Evolutionary conservation across 2,113 vertebrate genomes (phyloP), one percentile per base, ranked within the genome.

Genomic region (Edolisoma coerulescens): DNA sequence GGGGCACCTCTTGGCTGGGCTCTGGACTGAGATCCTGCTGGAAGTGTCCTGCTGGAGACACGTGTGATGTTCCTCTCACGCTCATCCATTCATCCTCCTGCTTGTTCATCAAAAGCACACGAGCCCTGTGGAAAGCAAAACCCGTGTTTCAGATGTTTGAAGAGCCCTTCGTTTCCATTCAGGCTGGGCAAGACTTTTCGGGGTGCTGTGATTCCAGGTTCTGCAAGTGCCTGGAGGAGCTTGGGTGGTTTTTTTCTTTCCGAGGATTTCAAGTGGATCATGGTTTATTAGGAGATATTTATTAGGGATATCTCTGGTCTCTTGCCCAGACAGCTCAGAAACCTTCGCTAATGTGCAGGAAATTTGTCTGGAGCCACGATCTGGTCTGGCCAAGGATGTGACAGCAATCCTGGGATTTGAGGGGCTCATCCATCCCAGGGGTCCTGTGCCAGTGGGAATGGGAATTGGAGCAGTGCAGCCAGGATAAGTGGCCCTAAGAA

Each of bases 41-140:
- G 61, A 65, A 82, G 59, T 52, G 67, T 87, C 94, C 92, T 71
- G 89, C 73, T 93, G 87, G 83, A 94, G 70, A 57, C 5, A 12
- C 61, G 91, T 65, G 91, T 47, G 94, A 67, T 91, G 75, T 41
- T 95, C 82, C 82, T 83, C 94, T 93, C 80, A 37, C 54, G 6
- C 82, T 91, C 84, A 37, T 83, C 94, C 95, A 28, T 88, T 90
- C 86, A 84, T 91, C 89, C 79, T 73, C 65, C 91, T 52, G 79
- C 87, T 91, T 21, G 65, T 59, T 85, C 96, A 88, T 80, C 91
- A 95, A 85, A 95, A 91, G 87, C 89, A 41, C 78, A 93, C 33
- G 12, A 91, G 77, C 69, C 60, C 77, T 3, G 18, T 13, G 84
- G 84, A 85, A 94, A 85, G 74, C 49, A 23, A 65, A 87, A 20